Conservation (phyloP, 23 tunicate genomes). For the Halocynthia aurantium region DNA sequence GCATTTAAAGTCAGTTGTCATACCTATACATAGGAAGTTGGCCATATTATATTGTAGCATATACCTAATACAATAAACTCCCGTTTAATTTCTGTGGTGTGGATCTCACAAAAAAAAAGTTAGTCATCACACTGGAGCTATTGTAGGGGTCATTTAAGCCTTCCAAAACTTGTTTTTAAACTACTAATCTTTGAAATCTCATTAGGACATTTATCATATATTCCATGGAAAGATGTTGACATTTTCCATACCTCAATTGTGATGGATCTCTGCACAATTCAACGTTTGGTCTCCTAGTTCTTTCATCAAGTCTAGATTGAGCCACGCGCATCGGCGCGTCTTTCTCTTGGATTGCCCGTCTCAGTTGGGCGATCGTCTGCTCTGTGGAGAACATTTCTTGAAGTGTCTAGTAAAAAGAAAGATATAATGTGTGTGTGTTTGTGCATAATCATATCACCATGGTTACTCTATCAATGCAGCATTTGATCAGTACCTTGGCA, state of each 20-base stretch:
- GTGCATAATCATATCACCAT: not conserved
- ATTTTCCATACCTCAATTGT: constrained; percentile 52
- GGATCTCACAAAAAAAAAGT: no score
- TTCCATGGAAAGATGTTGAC: not conserved
- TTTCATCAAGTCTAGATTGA: constrained; percentile 85
- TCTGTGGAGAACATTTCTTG: constrained; percentile 95
- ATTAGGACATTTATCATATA: not conserved
- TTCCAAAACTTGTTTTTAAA: no score
- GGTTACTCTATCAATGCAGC: not conserved
- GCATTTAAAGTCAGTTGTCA: not conserved
- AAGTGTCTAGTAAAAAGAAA: constrained; percentile 49
- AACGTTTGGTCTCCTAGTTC: constrained; percentile 92
- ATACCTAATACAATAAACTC: not conserved
- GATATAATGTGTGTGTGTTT: not conserved
- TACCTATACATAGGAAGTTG: no score
- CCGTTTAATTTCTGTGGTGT: no score
- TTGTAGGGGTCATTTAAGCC: no score
- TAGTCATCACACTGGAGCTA: no score
- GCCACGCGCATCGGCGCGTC: constrained; percentile 95
- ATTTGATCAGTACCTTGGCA: constrained; percentile 45
- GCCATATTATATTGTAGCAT: no score
- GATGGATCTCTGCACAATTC: constrained; percentile 97
- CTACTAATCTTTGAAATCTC: no score
- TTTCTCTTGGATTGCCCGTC: constrained; percentile 78
- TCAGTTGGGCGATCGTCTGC: constrained; percentile 76